These are phyloP conservation scores for Exephanes ischioxanthus DNA, from an alignment of 2,888 invertebrate genomes.

Conservation along the genomic window DNA sequence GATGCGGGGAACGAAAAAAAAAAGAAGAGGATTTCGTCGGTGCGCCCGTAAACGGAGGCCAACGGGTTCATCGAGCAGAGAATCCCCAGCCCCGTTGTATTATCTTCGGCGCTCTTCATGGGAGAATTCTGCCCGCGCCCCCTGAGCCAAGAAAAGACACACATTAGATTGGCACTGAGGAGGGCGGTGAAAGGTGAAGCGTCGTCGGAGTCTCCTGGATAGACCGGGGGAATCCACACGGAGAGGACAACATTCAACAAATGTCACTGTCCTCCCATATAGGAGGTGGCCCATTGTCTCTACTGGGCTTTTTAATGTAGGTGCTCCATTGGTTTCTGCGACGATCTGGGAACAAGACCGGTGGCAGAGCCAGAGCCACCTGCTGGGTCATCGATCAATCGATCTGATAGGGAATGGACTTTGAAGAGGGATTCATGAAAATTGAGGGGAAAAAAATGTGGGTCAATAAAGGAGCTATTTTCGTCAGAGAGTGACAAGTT, in stretches of 20 bases:
- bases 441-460: neutral
- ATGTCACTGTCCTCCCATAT: conserved; percentile 74
- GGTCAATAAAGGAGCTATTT: neutral
- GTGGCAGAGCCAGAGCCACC: conserved; percentile 28
- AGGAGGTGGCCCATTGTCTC: conserved; percentile 67
- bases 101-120: conserved; percentile 40
- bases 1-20: neutral
- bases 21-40: conserved; percentile 11
- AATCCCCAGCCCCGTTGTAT: conserved; percentile 9
- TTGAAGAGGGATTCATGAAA: conserved; percentile 4
- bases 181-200: conserved; percentile 73
- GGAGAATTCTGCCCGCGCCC: conserved; percentile 60
- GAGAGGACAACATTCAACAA: conserved; percentile 66
- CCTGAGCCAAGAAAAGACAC: conserved; percentile 38
- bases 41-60: conserved; percentile 34
- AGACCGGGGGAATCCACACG: conserved; percentile 22
- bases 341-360: conserved; percentile 50
- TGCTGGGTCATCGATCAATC: conserved; percentile 30
- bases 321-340: conserved; percentile 40
- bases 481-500: too few species aligned
- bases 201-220: conserved; percentile 52
- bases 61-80: conserved; percentile 52
- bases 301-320: conserved; percentile 31
- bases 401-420: conserved; percentile 19
- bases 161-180: conserved; percentile 64